Evolutionary conservation across 92 coral and sea anemone genomes (phyloP), one percentile per base, ranked within the genome.

Genomic region (Palythoa caribaeorum): DNA sequence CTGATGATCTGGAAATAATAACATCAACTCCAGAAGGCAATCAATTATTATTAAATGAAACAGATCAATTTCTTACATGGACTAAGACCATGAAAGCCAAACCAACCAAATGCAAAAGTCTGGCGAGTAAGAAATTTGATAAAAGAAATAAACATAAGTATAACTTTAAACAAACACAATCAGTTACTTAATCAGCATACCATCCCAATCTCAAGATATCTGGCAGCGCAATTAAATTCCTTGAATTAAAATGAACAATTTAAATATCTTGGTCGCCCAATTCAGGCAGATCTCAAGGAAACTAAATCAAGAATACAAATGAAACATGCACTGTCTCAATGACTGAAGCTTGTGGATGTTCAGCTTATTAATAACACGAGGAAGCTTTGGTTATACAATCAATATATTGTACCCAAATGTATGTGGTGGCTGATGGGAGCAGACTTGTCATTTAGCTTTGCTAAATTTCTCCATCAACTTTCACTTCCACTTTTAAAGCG

Each of bases 1-100:
- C 76, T 71, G 44, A 71, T 20, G 76, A 71, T 71, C 76, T 71
- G 44, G 76, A 71, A 71, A 71, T 71, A 71, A 71, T 38, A 71
- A 71, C 13, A 21, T 36, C 76, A 71, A 55, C 2, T 55, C 63
- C 63, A 55, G 63, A 55, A 55, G 39, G 73, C 73, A 68, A 68
- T 68, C 35, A 68, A n/a, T 68, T 68, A 68, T 6, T 68, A 68
- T 68, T 68, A 68, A 68, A 68, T n/a, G 73, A 68, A 68, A 68
- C 73, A 68, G 73, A 68, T 68, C 73, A 68, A 68, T 68, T 68
- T 68, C 73, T 68, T 35, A 68, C 11, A 68, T 68, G 73, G 73
- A 68, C 73, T 68, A 55, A 55, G n/a, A 55, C 63, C 2, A 55
- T 71, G 76, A 21, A 71, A 71, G 47, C 76, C n/a, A 71, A 71